Base-by-base conservation (phyloP, 1,140 invertebrate genomes). In the Pachyrhynchus sulphureomaculatus region DNA sequence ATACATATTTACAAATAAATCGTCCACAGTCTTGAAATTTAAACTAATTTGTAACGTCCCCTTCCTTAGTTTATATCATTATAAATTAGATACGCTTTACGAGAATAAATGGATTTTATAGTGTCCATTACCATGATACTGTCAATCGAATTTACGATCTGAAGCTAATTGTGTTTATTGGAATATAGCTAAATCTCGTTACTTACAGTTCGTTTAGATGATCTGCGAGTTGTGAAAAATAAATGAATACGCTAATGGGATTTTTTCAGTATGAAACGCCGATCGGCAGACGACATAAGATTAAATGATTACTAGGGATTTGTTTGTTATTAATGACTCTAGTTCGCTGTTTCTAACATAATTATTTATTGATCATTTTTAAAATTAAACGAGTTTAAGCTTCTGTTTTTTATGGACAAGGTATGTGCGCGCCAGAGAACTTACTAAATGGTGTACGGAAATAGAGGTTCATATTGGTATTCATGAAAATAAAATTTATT, bases 131-230 rank as follows among this genome's bases (percentile, higher is more conserved):
- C 24, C 13, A 15, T 29, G 32, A 49, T 49, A 49, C 33, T 53
- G 51, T 53, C 51, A 53, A 53, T 53, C 51, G 37, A 34, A 5
- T 53, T 18, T 15, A 23, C 18, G 15, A 1, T 21, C 13, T 21
- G 36, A 17, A 41, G 32, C 36, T 53, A 53, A 53, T 53, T 53
- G 36, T 23, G 51, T 41, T 53, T 53, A 53, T 53, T 34, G 32
- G 51, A 39, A 53, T 39, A 53, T 53, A 17, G 33, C 21, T 53
- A 53, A 53, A 53, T 53, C 51, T 53, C 13, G 39, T 53, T 53
- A 53, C 23, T 53, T 53, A 53, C 51, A 53, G 51, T 39, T 26
- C 51, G 51, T 41, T 53, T 15, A 24, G 51, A 53, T 23, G 36
- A 26, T 23, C 33, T 20, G 51, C 34, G 33, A 41, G 23, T 23